Evolutionary conservation across 2,888 invertebrate genomes (phyloP).

Genomic region (Agriopis marginaria): DNA sequence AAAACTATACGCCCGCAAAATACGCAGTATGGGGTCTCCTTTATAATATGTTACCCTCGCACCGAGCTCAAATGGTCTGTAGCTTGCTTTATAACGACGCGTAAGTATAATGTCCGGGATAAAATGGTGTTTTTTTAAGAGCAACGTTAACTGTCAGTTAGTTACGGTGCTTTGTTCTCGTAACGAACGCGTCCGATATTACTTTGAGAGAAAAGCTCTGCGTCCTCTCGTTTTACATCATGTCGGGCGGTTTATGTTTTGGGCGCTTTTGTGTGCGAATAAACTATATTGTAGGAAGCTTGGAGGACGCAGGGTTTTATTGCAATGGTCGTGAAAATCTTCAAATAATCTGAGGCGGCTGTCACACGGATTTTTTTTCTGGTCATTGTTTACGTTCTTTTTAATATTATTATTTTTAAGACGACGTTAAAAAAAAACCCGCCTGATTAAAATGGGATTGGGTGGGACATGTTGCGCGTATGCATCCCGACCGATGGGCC

Average conservation of each 20-base stretch:
- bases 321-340: constrained; percentile 18
- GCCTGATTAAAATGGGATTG: too few relatives aligned
- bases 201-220: constrained; percentile 31
- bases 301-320: constrained; percentile 13
- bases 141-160: constrained; percentile 54
- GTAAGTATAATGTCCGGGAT: constrained; percentile 58
- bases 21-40: constrained; percentile 51
- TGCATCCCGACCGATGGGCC: too few relatives aligned
- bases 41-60: constrained; percentile 65
- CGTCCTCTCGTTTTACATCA: constrained; percentile 35
- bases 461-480: too few relatives aligned
- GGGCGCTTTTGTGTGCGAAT: constrained; percentile 27
- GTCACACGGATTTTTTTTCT: not conserved
- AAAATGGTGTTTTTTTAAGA: constrained; percentile 57
- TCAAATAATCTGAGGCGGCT: constrained; percentile 1
- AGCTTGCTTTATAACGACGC: constrained; percentile 67
- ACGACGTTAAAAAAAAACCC: too few relatives aligned
- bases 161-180: constrained; percentile 47
- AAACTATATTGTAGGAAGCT: constrained; percentile 17
- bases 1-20: constrained; percentile 21
- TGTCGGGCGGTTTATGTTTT: constrained; percentile 31
- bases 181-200: constrained; percentile 36
- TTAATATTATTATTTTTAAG: too few relatives aligned
- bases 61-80: constrained; percentile 67
- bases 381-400: not conserved